Base-by-base conservation (phyloP, 2,113 vertebrate genomes). In the Otocyon megalotis region DNA sequence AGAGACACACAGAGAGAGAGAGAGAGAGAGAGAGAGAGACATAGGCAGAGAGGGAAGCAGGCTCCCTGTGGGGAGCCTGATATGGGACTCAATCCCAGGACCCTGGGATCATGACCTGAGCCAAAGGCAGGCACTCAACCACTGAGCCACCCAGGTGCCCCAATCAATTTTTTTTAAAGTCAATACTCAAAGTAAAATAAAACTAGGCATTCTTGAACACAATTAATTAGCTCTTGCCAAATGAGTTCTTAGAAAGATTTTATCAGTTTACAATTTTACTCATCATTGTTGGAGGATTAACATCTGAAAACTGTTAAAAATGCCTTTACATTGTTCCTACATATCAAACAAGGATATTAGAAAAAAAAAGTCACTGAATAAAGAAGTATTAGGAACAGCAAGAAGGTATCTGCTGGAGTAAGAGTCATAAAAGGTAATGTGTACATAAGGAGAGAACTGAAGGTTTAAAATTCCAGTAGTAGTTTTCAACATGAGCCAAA, bases 221-320 rank as follows among this genome's bases (percentile, higher is more conserved):
- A 35, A 54, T 69, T 15, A 92, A 62, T 69, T 15, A 92, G 35
- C 15, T 83, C 35, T 48, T 60, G 43, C 43, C 58, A 79, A 83
- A 13, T n/a, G 90, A 92, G 28, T 72, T 72, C 54, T 43, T 50
- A 72, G 20, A 81, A 69, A 60, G 65, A 79, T 83, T 79, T 79
- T n/a, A 60, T 81, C 28, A 60, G 37, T 56, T 69, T 50, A 19
- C 4, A 62, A 20, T 72, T 83, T 35, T 72, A 83, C 9, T 60
- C 30, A 43, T 82, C 90, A 82, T 8, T 71, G 53, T 92, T 58
- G 26, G 54, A 48, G 6, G 54, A 83, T 83, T 48, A 82, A 4
- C 72, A 72, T 17, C 60, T 90, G 81, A n/a, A 82, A 86, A 93
- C 74, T 93, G 48, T 86, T 96, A 53, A 54, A 32, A 80, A 79